Conservation (phyloP, 2,113 vertebrate species). For the Gambusia holbrooki region DNA sequence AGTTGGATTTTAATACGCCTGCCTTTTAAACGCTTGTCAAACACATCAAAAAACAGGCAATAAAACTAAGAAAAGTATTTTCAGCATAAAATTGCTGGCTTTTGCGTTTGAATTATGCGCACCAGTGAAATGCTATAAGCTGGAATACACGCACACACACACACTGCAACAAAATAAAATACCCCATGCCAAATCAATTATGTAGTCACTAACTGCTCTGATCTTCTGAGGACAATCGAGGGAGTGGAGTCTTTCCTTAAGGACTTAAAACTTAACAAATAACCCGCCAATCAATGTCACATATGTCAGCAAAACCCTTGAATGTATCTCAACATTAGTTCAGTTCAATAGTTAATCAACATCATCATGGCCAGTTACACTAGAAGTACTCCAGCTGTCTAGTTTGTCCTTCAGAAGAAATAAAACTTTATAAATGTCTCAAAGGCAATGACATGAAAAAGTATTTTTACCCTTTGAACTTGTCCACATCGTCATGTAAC, state of each 20-base stretch:
- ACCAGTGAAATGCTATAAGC: conserved; percentile 32
- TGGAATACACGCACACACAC: neutral
- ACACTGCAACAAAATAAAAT: neutral
- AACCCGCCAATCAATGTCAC: conserved; percentile 51
- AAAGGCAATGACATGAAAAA: conserved; percentile 20
- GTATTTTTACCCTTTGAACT: too few relatives aligned
- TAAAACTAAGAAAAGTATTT: conserved; percentile 57
- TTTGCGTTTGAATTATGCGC: conserved; percentile 20
- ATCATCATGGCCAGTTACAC: neutral
- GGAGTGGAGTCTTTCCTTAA: conserved; percentile 15
- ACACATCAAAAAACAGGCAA: conserved; percentile 58
- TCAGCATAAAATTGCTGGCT: conserved; percentile 43
- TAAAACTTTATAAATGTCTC: conserved; percentile 45
- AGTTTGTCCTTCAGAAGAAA: conserved; percentile 37
- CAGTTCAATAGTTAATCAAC: conserved; percentile 17
- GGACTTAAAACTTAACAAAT: conserved; percentile 43
- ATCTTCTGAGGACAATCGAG: conserved; percentile 47
- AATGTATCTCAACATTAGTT: conserved; percentile 26
- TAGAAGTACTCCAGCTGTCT: too few relatives aligned
- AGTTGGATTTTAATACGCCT: conserved; percentile 51
- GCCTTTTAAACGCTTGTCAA: conserved; percentile 58
- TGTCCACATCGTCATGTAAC: too few relatives aligned
- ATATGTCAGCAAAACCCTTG: conserved; percentile 23
- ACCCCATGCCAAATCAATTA: conserved; percentile 59
- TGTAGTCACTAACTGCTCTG: conserved; percentile 40